Conservation (phyloP, 2,113 vertebrate species). For the Xenopus laevis region DNA sequence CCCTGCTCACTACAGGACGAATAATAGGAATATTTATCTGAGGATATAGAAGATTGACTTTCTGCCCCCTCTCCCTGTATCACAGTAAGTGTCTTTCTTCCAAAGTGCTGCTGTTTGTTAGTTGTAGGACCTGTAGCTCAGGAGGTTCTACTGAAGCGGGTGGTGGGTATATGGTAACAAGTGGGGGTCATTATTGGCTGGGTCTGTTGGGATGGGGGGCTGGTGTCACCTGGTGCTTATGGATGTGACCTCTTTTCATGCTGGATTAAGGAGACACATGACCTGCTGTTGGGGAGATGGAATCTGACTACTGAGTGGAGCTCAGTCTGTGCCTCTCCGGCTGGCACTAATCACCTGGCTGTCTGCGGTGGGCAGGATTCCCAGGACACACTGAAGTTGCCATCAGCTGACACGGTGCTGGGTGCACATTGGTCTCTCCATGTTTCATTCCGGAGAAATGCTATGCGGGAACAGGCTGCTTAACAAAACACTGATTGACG, state of each 20-base stretch:
- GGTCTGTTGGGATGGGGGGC: too few relatives aligned
- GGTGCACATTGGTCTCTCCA: constrained; percentile 21
- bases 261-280: constrained; percentile 11
- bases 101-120: background rate
- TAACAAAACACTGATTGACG: constrained; percentile 19
- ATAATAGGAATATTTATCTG: background rate
- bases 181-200: too few relatives aligned
- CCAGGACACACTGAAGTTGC: constrained; percentile 42
- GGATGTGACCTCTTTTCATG: background rate
- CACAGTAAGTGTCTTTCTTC: constrained; percentile 20
- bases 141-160: constrained; percentile 11
- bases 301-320: background rate
- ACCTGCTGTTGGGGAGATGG: background rate
- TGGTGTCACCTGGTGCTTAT: background rate
- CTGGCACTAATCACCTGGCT: constrained; percentile 33
- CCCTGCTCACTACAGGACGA: background rate
- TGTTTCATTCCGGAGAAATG: constrained; percentile 20
- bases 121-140: background rate
- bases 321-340: constrained; percentile 1
- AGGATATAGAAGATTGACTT: background rate
- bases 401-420: constrained; percentile 17
- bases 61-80: background rate
- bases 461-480: background rate
- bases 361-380: constrained; percentile 16
- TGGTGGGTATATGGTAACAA: background rate